phyloP scores from a whole-genome alignment of 2,113 vertebrate species.

The Periophthalmodon schlosseri region DNA sequence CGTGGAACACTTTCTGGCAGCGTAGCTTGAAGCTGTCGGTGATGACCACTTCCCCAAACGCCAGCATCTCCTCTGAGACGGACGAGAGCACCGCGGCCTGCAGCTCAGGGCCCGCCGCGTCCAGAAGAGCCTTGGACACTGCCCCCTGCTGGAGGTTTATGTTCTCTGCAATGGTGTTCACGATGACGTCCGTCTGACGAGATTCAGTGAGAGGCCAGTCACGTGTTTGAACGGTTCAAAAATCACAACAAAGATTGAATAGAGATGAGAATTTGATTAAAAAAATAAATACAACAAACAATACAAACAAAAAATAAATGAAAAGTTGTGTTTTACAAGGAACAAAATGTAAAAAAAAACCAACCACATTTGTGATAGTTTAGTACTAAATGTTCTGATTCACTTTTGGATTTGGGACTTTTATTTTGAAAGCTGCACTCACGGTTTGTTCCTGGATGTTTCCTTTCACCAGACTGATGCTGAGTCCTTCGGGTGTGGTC shows the following conservation, averaged over 20 bases:
- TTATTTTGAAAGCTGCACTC: constrained; percentile 33
- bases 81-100: constrained; percentile 61
- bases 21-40: constrained; percentile 75
- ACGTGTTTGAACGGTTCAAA: too few species aligned
- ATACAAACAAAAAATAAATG: too few species aligned
- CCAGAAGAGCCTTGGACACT: constrained; percentile 80
- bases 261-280: too few species aligned
- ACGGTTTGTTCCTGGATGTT: constrained; percentile 79
- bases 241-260: too few species aligned
- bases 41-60: constrained; percentile 62
- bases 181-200: constrained; percentile 80
- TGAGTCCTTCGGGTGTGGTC: constrained; percentile 75
- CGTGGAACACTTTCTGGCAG: constrained; percentile 78
- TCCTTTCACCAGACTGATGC: constrained; percentile 70
- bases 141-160: constrained; percentile 75
- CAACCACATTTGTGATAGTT: too few species aligned
- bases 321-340: too few species aligned
- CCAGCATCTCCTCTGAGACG: accelerated
- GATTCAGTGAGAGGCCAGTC: background rate
- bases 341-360: too few species aligned
- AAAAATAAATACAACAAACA: too few species aligned
- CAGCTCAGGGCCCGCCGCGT: constrained; percentile 76
- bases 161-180: constrained; percentile 80
- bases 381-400: too few species aligned
- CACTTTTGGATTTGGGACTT: too few species aligned